Evolutionary conservation across 1,140 invertebrate species (phyloP).

Genomic region (Dysdera silvatica): DNA sequence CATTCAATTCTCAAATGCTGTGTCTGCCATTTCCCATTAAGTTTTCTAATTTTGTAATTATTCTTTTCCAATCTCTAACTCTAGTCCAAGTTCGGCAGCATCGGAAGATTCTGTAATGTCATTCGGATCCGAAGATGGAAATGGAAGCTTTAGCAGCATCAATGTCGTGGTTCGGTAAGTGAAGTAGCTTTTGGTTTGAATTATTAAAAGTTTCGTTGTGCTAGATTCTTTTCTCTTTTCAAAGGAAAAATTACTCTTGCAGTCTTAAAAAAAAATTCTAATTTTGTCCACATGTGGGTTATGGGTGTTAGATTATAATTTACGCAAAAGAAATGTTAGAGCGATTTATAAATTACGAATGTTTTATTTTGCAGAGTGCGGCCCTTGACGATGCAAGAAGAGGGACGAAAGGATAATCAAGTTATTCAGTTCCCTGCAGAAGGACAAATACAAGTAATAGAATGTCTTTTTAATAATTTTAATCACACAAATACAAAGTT

Average conservation of each 20-base stretch:
- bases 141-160: constrained; percentile 40
- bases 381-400: constrained; percentile 43
- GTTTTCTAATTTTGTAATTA: too few species aligned
- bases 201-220: not conserved
- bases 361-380: constrained; percentile 36
- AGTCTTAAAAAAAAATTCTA: too few species aligned
- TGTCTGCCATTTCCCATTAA: too few species aligned
- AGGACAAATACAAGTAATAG: constrained; percentile 40
- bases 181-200: not conserved
- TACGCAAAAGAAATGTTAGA: not conserved
- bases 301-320: not conserved
- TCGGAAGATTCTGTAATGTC: constrained; percentile 33
- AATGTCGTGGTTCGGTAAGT: constrained; percentile 44
- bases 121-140: constrained; percentile 27
- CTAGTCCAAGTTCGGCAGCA: constrained; percentile 31
- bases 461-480: too few species aligned
- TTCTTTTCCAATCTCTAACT: too few species aligned
- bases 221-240: too few species aligned
- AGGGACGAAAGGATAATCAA: constrained; percentile 36
- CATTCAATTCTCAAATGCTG: too few species aligned
- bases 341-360: not conserved
- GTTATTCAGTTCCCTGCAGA: constrained; percentile 43
- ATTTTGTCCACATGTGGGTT: not conserved
- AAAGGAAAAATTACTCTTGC: too few species aligned
- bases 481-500: too few species aligned